Evolutionary conservation across 2,797 vertebrate genomes (phyloP), one percentile per base, ranked within the genome.

Genomic region (Euthynnus affinis): DNA sequence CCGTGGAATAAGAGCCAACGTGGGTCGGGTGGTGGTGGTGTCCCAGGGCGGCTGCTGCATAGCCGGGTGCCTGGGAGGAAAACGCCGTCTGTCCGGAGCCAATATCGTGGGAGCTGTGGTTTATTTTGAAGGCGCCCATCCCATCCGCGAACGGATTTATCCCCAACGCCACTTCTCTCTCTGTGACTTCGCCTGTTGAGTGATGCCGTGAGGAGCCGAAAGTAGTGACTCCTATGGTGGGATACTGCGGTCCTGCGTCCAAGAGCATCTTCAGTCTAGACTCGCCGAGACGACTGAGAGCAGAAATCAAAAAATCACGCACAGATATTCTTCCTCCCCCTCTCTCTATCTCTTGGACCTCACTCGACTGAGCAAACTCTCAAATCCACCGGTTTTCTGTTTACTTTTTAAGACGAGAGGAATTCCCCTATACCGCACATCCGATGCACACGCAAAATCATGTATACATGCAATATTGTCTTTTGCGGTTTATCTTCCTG

Each of bases 111-210:
- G 97, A 96, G 93, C 97, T 96, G 93, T 98, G 98, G 96, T 99
- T 99, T 81, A 99, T 97, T 94, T 99, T 99, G 95, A 99, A 99
- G 93, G 98, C 98, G 84, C 98, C 98, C 98, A 99, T 99, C 91
- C 98, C 97, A 92, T 99, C 98, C 68, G 98, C 98, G 93, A 99
- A 99, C 85, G 98, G 98, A 94, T 99, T 99, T 94, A 99, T 97
- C 92, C 98, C 98, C 96, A 99, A 95, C 92, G 97, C 97, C 94
- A 99, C 98, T 94, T 99, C 98, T 91, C 98, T 95, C 87, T 99
- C 98, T 85, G 97, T 95, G 95, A 98, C 98, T 94, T 99, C 98
- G 95, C 97, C 97, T 95, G 98, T 94, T 95, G 97, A 97, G 96
- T 99, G 98, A 95, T 99, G 98, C 93, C 98, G 96, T 67, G 98